Evolutionary conservation across 1,140 invertebrate species (phyloP).

Genomic region (Heliothis subflexa): DNA sequence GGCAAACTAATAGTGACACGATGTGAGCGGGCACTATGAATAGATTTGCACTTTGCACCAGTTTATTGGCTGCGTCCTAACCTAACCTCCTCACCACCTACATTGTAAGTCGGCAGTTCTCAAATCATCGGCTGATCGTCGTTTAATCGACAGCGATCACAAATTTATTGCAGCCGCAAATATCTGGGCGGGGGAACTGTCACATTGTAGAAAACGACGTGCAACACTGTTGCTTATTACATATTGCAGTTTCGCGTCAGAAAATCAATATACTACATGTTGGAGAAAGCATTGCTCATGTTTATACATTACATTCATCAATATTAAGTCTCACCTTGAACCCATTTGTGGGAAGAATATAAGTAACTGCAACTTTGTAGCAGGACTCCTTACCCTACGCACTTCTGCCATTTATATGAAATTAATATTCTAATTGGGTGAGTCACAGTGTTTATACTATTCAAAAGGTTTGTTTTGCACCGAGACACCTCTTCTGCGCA

Average conservation of each 20-base stretch:
- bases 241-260: constrained; percentile 12
- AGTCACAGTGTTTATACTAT: constrained; percentile 44
- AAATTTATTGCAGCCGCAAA: constrained; percentile 22
- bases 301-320: constrained; percentile 15
- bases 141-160: constrained; percentile 8
- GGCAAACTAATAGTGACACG: constrained; percentile 48
- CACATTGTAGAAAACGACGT: constrained; percentile 30
- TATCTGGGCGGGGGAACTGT: constrained; percentile 22
- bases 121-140: background rate
- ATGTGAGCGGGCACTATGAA: constrained; percentile 49
- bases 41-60: constrained; percentile 56
- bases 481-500: constrained; percentile 40
- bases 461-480: background rate
- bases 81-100: constrained; percentile 13
- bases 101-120: constrained; percentile 7
- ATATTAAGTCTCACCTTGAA: constrained; percentile 17
- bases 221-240: constrained; percentile 15
- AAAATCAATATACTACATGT: constrained; percentile 14
- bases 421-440: constrained; percentile 59
- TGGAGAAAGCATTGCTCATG: constrained; percentile 6
- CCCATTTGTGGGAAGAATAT: background rate
- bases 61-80: constrained; percentile 44
- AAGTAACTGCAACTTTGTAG: background rate
- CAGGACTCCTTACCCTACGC: background rate
- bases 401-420: constrained; percentile 22